These are phyloP conservation scores for Drymodes brunneopygia DNA, from an alignment of 2,113 vertebrate species.

Conservation along the genomic window DNA sequence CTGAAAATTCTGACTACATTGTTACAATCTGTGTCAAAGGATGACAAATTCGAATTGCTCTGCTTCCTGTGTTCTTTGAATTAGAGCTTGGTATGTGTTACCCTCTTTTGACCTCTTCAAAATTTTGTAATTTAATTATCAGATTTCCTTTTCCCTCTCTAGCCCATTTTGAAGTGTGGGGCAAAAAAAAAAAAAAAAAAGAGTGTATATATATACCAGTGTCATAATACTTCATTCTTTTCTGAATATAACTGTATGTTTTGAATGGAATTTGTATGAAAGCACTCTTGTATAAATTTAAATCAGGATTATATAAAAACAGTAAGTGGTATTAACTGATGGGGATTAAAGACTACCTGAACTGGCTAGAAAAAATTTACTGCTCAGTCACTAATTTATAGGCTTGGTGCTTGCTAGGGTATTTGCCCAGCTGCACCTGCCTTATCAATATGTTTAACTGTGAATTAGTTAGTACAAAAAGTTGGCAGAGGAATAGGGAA, in stretches of 20 bases:
- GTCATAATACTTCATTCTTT: neutral
- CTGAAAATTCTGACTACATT: constrained; percentile 7
- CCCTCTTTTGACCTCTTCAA: neutral
- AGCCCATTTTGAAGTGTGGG: neutral
- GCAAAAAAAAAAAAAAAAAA: neutral
- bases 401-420: neutral
- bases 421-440: neutral
- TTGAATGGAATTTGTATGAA: neutral
- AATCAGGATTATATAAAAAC: neutral
- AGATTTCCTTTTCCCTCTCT: neutral
- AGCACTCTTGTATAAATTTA: neutral
- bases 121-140: constrained; percentile 19
- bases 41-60: constrained; percentile 12
- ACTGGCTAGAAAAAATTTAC: neutral
- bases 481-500: neutral
- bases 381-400: neutral
- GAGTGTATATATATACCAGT: neutral
- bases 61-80: constrained; percentile 28
- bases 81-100: constrained; percentile 12
- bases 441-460: neutral
- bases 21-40: constrained; percentile 33
- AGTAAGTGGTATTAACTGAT: neutral
- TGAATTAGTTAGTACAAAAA: neutral
- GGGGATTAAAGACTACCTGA: neutral
- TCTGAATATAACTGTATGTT: neutral